Evolutionary conservation across 2,113 vertebrate genomes (phyloP), one percentile per base, ranked within the genome.

Genomic region (Pogonocichla stellata): DNA sequence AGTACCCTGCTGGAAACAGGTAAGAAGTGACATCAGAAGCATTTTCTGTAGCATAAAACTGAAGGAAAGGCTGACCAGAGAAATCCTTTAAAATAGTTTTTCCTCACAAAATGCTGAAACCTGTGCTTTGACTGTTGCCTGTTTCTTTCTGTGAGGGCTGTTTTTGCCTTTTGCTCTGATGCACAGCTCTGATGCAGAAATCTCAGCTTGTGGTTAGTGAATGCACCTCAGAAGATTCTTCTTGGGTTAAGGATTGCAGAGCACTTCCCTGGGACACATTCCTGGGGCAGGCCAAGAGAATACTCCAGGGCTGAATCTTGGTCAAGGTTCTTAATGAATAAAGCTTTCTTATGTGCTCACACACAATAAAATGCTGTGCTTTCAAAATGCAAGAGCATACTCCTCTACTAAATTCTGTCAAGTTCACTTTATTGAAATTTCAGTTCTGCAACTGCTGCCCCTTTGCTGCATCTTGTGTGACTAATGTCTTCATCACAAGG

Each of bases 1-100:
- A 86, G 98, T 1, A 79, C 56, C 11, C 90, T 92, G 48, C 96
- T 99, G 69, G 94, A 97, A 82, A 99, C 99, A 98, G 99, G 99
- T 99, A 97, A 96, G 81, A 50, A 65, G 24, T 4, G 1, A 45
- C 51, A 77, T n/a, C 38, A 73, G 33, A 79, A 60, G 8, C 18
- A 12, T 83, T 78, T 85, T 73, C 74, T 61, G n/a, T 57, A 82
- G 38, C 47, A 56, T 60, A 56, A 82, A 90, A 81, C 45, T 58
- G 53, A 96, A 78, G 33, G 26, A 92, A 90, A 92, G 38, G 22
- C 45, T 77, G 60, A 75, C 8, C 48, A 74, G 48, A 92, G 23
- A 81, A 78, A 31, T 57, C 2, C 61, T 60, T 75, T 45, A 29
- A 80, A 92, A 87, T 31, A 60, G 9, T 8, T 74, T 83, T 96